phyloP scores from a whole-genome alignment of 2,888 invertebrate species.

The Sarcophaga carnaria region DNA sequence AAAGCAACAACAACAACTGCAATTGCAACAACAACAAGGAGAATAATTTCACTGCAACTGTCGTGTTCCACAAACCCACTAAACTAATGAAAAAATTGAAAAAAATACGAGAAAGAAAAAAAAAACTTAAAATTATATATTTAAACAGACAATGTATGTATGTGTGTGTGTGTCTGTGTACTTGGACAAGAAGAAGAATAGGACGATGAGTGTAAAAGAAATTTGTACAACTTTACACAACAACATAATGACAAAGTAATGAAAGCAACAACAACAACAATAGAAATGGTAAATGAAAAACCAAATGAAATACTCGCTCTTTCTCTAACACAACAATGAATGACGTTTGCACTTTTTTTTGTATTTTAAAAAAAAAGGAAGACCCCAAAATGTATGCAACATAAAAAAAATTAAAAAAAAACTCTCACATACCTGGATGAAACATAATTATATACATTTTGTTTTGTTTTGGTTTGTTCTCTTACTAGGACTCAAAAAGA shows the following conservation, averaged over 20 bases:
- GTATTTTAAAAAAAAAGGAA: conserved; percentile 52
- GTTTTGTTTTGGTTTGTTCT: conserved; percentile 3
- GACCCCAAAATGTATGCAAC: conserved; percentile 54
- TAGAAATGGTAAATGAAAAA: conserved; percentile 43
- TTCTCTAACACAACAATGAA: conserved; percentile 78
- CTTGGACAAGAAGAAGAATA: conserved; percentile 6
- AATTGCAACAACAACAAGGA: conserved; percentile 51
- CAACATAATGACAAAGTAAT: conserved; percentile 60
- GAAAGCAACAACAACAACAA: conserved; percentile 62
- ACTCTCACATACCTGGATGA: conserved; percentile 41
- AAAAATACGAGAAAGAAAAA: conserved; percentile 48
- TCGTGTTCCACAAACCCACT: conserved; percentile 81
- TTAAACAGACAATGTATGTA: conserved; percentile 70
- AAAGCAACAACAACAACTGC: conserved; percentile 34
- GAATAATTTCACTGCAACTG: conserved; percentile 77
- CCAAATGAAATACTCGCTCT: conserved; percentile 76
- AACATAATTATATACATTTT: conserved; percentile 17
- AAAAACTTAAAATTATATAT: conserved; percentile 75
- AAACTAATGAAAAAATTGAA: conserved; percentile 78
- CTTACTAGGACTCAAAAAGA: conserved; percentile 14
- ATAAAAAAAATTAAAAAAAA: conserved; percentile 30
- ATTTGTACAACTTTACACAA: conserved; percentile 48
- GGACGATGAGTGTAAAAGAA: conserved; percentile 9
- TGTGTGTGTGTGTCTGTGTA: background rate
- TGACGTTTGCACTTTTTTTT: conserved; percentile 77